A percentile compares a stretch with the other conserved stretches of the same genome.
Evolutionary conservation across 2,888 invertebrate genomes (phyloP).

Genomic region (Seira ritae): DNA sequence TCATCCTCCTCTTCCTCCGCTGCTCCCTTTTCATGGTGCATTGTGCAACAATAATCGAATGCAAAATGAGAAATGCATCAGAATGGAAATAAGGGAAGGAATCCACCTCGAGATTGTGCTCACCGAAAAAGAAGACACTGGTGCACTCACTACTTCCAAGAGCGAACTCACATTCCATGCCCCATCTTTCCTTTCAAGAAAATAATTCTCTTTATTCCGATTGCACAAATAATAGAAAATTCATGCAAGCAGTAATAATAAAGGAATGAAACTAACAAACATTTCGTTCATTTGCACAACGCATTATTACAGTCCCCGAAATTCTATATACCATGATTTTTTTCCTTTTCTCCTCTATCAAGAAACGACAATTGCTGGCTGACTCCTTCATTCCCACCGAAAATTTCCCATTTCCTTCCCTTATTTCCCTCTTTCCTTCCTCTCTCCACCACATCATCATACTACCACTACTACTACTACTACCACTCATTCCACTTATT

Average conservation of each 20-base stretch:
- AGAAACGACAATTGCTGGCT: slow-evolving; percentile 1
- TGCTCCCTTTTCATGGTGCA: not conserved
- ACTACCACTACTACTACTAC: slow-evolving; percentile 42
- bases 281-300: slow-evolving; percentile 39
- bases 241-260: slow-evolving; percentile 30
- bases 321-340: not conserved
- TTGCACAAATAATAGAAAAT: slow-evolving; percentile 17
- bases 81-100: slow-evolving; percentile 49
- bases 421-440: slow-evolving; percentile 20
- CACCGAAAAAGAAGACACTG: not conserved
- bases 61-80: slow-evolving; percentile 26
- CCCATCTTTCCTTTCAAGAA: slow-evolving; percentile 8
- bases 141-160: not conserved
- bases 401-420: slow-evolving; percentile 54
- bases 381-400: slow-evolving; percentile 13
- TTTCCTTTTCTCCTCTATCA: not conserved
- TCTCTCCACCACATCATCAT: slow-evolving; percentile 27
- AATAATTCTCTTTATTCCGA: not conserved
- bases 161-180: not conserved
- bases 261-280: slow-evolving; percentile 45
- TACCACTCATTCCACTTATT: slow-evolving; percentile 51
- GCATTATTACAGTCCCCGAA: no score
- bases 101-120: slow-evolving; percentile 18
- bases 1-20: not conserved
- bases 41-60: slow-evolving; percentile 38